Base-by-base conservation (phyloP, 1,140 invertebrate species). In the Ylistrum balloti region DNA sequence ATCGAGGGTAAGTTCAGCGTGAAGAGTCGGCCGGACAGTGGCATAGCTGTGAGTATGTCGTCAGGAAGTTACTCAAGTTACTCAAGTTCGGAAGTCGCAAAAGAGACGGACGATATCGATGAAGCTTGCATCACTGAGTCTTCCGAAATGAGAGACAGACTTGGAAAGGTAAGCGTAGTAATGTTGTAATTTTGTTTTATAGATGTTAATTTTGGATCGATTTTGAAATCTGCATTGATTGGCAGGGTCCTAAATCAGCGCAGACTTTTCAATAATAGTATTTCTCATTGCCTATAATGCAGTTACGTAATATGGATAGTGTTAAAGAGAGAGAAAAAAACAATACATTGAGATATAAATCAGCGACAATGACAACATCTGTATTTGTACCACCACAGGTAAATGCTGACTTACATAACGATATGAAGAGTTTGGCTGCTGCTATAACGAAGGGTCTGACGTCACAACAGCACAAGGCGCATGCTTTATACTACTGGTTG, bases 21-120 rank as follows among this genome's bases (percentile, higher is more conserved):
- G 0, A 92, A 92, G 86, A 93, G 93, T 88, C 93, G 94, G 1
- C 94, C 94, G 11, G 94, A 95, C 90, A 95, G 94, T 89, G 94
- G 94, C 11, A 94, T 95, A 34, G 94, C 93, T 74, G 93, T 94
- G 0, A 94, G 93, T 33, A 93, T 93, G 86, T 95, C 94, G 20
- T 95, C 93, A n/a, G 93, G 91, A 13, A 93, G 93, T 89, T 93
- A 93, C 41, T 93, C 94, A 22, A 95, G 94, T 90, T 94, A 95
- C 87, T 95, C 94, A 15, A 95, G 94, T 35, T 94, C 93, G 0
- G 94, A 95, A 33, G 90, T 91, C 7, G 85, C 92, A 0, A 92
- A 94, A 33, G 93, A 94, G 86, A 45, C 90, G 15, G 93, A 94
- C 86, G 89, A 92, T 33, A 89, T 92, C 17, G 92, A 93, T 33